Evolutionary conservation across 37 sponge, comb jelly and placozoan species (phyloP), one percentile per base, ranked within the genome.

Genomic region (Chondrosia reniformis): DNA sequence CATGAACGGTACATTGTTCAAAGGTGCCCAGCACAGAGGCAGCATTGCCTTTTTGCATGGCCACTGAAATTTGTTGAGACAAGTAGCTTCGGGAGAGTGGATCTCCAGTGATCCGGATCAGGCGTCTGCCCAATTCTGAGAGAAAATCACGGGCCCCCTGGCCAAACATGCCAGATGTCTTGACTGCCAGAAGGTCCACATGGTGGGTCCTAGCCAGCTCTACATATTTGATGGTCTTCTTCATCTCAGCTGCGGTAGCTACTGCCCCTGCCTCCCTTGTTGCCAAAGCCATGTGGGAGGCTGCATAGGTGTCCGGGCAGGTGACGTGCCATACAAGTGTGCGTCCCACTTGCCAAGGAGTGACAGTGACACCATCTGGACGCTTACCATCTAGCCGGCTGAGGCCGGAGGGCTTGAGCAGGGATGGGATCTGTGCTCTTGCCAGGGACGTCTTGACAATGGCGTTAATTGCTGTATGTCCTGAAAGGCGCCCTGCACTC

Each of bases 181-280:
- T 36, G 19, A 65, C 30, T 33, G 67, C 67, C 2, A 65, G 36
- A 10, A 28, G 63, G 10, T 22, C 28, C 28, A 62, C n/a, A 62
- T 25, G n/a, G 63, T 10, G 67, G 36, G 67, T 65, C 34, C 30
- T 4, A 27, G 36, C 36, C 67, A 34, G 58, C 58, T 56, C 58
- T 56, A 28, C 58, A 6, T 8, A 56, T 28, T 2, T 56, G 9
- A n/a, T 56, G 3, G 6, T 6, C 9, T 6, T 56, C 52, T 49
- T 49, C 9, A 4, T 28, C 9, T 6, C 67, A 4, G 34, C 34
- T 33, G 33, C n/a, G 19, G 36, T 33, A 21, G 67, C 67, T 36
- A 65, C 38, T 65, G 67, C 33, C 36, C 38, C 36, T 21, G 67
- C 67, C 36, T 65, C 67, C 67, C 67, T 65, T 36, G 33, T 33